Percentiles rank a stretch among this genome's conserved stretches.
phyloP scores from a whole-genome alignment of 1,140 invertebrate species.

The Saccostrea cuccullata region DNA sequence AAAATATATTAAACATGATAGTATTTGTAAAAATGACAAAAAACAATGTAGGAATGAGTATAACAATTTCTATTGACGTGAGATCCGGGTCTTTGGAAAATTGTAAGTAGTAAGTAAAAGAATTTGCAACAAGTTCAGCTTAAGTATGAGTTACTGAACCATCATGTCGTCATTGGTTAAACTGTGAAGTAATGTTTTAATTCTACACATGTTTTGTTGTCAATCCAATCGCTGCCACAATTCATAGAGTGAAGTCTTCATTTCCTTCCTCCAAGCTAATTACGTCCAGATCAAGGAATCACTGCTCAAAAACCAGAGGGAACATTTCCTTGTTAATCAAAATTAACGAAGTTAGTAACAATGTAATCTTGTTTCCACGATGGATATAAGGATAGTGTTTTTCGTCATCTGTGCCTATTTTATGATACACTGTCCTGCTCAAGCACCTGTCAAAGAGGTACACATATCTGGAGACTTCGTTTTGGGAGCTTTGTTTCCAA shows the following conservation, averaged over 20 bases:
- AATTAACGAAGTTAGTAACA: neutral
- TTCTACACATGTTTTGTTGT: no score
- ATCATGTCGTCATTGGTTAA: no score
- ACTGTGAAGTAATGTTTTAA: no score
- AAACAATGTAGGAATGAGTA: no score
- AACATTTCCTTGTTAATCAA: neutral
- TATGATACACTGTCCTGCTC: neutral
- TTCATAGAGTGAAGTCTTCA: neutral
- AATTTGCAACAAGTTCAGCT: no score
- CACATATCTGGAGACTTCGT: slow-evolving; percentile 82
- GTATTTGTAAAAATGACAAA: no score
- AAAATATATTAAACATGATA: no score
- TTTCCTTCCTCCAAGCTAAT: neutral
- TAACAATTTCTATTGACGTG: no score
- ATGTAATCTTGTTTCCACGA: neutral
- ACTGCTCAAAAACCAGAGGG: neutral
- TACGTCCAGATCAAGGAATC: neutral
- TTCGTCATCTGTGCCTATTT: neutral
- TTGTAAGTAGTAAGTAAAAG: no score
- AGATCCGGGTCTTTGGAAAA: no score
- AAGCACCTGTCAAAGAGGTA: neutral
- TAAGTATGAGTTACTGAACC: no score
- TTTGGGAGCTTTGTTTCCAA: slow-evolving; percentile 86
- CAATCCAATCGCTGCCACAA: neutral
- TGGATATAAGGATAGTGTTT: neutral